phyloP scores from a whole-genome alignment of 2,113 vertebrate genomes.

The Plecturocebus donacophilus region DNA sequence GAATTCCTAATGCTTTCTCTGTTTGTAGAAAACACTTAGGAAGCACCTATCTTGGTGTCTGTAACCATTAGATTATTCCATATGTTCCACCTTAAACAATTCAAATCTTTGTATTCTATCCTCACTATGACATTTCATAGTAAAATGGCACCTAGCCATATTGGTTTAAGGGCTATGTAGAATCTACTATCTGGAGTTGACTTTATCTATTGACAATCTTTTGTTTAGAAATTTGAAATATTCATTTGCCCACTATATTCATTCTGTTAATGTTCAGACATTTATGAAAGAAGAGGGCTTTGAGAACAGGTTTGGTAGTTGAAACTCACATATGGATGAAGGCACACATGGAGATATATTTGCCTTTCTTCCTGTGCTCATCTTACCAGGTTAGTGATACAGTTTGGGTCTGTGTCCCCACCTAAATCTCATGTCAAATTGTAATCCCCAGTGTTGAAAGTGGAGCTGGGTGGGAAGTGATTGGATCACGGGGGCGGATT shows the following conservation, averaged over 20 bases:
- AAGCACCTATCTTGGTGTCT: background rate
- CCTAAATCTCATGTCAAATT: no score
- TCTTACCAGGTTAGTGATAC: background rate
- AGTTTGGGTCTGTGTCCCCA: no score
- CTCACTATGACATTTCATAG: background rate
- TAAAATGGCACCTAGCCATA: background rate
- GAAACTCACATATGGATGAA: accelerated
- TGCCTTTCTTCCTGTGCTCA: background rate
- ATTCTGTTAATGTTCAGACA: no score
- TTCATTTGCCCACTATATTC: no score
- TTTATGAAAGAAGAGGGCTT: no score
- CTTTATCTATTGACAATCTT: background rate
- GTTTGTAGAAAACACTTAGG: background rate
- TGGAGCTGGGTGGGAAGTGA: no score
- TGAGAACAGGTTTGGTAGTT: accelerated
- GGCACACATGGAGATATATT: accelerated
- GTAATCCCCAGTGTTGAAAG: no score
- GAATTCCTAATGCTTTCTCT: background rate
- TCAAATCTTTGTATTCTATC: accelerated
- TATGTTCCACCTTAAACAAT: no score
- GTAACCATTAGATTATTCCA: no score
- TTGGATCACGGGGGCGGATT: no score
- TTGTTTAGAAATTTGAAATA: background rate
- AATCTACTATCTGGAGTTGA: background rate
- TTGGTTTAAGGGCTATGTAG: accelerated